Percentiles rank a stretch among this genome's conserved stretches.
phyloP scores from a whole-genome alignment of 2,797 vertebrate species.

The Aselliscus stoliczkanus region DNA sequence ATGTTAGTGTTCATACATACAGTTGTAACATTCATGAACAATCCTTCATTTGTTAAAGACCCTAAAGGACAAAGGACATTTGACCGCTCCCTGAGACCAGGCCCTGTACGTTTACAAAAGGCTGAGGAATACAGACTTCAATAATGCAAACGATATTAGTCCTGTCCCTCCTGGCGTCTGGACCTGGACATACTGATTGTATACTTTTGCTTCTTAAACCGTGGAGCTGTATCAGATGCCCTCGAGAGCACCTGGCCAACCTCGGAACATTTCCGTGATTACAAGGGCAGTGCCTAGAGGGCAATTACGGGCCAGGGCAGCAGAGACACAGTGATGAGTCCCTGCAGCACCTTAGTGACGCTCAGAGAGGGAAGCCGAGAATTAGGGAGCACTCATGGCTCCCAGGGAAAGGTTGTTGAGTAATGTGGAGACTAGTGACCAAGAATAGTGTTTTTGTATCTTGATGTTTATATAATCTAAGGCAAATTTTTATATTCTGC shows the following conservation, averaged over 20 bases:
- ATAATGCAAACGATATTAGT: conserved; percentile 75
- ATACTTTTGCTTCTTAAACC: conserved; percentile 74
- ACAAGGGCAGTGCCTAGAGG: conserved; percentile 85
- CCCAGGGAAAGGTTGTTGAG: conserved; percentile 44
- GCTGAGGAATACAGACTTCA: conserved; percentile 74
- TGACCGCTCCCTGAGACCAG: conserved; percentile 64
- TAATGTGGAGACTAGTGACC: conserved; percentile 39
- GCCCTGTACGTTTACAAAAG: conserved; percentile 71
- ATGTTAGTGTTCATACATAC: background rate
- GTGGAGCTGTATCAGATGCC: conserved; percentile 79
- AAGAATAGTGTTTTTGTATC: background rate
- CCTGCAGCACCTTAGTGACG: conserved; percentile 86
- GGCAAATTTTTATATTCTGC: conserved; percentile 40
- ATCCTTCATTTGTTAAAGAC: conserved; percentile 28
- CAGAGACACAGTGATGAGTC: conserved; percentile 87
- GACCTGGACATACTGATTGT: conserved; percentile 81
- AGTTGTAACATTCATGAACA: conserved; percentile 31
- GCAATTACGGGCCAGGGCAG: conserved; percentile 87
- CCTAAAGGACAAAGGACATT: conserved; percentile 74
- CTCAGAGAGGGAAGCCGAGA: conserved; percentile 69
- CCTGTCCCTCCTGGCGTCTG: conserved; percentile 78
- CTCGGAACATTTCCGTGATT: conserved; percentile 83
- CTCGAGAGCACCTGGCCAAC: conserved; percentile 83
- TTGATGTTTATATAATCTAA: conserved; percentile 30
- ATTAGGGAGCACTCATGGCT: conserved; percentile 50